A percentile compares a stretch with the other conserved stretches of the same genome.
phyloP scores from a whole-genome alignment of 1,140 invertebrate genomes.

The Parasteatoda tepidariorum region DNA sequence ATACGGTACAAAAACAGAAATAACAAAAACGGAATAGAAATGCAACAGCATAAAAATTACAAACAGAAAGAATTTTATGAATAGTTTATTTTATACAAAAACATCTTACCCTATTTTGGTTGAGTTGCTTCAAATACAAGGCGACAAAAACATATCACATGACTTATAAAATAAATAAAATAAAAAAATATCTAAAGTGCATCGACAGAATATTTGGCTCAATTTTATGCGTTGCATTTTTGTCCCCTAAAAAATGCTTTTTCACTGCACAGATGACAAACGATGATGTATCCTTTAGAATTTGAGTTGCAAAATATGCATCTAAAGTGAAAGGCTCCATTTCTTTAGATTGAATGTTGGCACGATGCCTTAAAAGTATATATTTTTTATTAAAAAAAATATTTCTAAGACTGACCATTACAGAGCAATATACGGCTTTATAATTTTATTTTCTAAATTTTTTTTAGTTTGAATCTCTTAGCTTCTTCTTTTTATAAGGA shows the following conservation, averaged over 20 bases:
- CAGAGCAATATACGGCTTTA: too few relatives aligned
- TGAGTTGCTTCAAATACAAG: neutral
- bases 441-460: too few relatives aligned
- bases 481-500: too few relatives aligned
- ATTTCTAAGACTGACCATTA: neutral
- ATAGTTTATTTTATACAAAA: too few relatives aligned
- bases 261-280: neutral
- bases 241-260: neutral
- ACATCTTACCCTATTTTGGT: too few relatives aligned
- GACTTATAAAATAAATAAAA: neutral
- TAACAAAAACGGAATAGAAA: too few relatives aligned
- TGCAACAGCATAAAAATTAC: too few relatives aligned
- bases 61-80: too few relatives aligned
- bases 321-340: neutral
- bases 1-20: too few relatives aligned
- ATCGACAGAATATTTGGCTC: neutral
- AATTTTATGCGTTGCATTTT: neutral
- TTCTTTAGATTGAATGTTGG: neutral
- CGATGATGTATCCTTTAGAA: conserved; percentile 13
- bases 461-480: too few relatives aligned
- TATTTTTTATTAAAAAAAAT: neutral
- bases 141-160: neutral
- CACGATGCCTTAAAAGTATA: neutral
- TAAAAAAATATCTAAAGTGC: neutral
- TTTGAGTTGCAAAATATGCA: conserved; percentile 22